Conservation (phyloP, 1,140 invertebrate genomes). For the Sminthurides bifidus region DNA sequence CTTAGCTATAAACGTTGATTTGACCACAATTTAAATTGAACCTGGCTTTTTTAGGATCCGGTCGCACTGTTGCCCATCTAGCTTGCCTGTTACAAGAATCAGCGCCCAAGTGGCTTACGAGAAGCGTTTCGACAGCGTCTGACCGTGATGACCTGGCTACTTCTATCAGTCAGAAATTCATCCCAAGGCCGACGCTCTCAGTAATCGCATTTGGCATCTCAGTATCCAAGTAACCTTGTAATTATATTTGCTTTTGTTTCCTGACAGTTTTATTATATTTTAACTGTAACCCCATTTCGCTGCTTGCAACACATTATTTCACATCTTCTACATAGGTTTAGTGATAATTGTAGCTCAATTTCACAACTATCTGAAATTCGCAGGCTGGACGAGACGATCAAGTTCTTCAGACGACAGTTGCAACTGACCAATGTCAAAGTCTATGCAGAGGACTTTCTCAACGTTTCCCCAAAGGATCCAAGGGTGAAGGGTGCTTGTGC, state of each 20-base stretch:
- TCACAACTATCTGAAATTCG: neutral
- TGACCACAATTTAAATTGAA: neutral
- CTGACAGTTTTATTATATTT: too few relatives aligned
- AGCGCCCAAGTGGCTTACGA: conserved; percentile 16
- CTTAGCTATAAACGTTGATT: neutral
- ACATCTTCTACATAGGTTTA: too few relatives aligned
- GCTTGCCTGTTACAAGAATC: conserved; percentile 19
- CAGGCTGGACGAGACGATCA: conserved; percentile 9
- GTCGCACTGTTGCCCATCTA: conserved; percentile 20
- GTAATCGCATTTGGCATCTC: conserved; percentile 20
- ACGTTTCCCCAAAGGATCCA: conserved; percentile 14
- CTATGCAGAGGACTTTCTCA: conserved; percentile 15
- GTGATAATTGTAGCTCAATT: too few relatives aligned
- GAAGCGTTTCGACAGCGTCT: neutral
- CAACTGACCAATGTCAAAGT: conserved; percentile 14
- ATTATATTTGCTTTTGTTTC: too few relatives aligned
- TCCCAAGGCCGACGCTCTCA: conserved; percentile 10
- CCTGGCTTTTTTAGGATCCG: neutral
- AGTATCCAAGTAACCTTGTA: too few relatives aligned
- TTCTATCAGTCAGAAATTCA: conserved; percentile 12
- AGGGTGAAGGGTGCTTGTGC: conserved; percentile 14
- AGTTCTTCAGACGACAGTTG: conserved; percentile 13
- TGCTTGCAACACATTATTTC: too few relatives aligned
- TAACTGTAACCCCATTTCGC: too few relatives aligned
- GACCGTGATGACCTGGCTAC: conserved; percentile 2